Evolutionary conservation across 1,140 invertebrate species (phyloP), one percentile per base, ranked within the genome.

Genomic region (Conopomorpha cramerella): DNA sequence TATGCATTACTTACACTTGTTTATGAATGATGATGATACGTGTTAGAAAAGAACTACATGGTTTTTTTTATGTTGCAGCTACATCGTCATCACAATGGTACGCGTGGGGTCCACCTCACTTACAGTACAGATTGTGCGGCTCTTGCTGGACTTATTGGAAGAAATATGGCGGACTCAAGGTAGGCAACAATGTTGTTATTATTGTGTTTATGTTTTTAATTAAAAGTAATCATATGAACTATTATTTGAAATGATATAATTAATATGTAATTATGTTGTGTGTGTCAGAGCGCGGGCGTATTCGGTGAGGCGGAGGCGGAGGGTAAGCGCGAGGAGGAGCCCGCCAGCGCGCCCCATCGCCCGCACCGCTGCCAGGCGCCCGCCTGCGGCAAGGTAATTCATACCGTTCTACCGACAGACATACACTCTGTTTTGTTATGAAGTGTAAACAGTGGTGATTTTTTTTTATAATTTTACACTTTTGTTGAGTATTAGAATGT

Each of bases 101-200:
- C 63, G 83, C 92, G 14, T 98, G 95, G 95, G 93, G 92, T 30
- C 93, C 92, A 26, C 84, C 90, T 18, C 87, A 93, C 54, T 83
- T 91, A 79, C 90, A 95, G 54, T 93, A 92, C 74, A 87, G 95
- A 43, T 77, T 99, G 8, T 99, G 97, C 78, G 87, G 90, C 42
- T 79, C 83, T 2, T 99, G 97, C 78, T 99, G 96, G 96, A 85
- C 85, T 18, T 97, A 98, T 70, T 99, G 96, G 95, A 98, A 98
- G 72, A 97, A 98, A 66, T 97, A 96, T 76, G 96, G 96, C 36
- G 96, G 96, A 46, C 84, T 99, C 11, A 97, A 96, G 77, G 76
- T 78, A 45, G n/a, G n/a, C n/a, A n/a, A n/a, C n/a, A 51, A 23
- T 38, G 8, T 18, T 28, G 11, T 11, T n/a, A n/a, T n/a, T n/a